Conservation (phyloP, 1,140 invertebrate genomes). For the Drosophila bocki region DNA sequence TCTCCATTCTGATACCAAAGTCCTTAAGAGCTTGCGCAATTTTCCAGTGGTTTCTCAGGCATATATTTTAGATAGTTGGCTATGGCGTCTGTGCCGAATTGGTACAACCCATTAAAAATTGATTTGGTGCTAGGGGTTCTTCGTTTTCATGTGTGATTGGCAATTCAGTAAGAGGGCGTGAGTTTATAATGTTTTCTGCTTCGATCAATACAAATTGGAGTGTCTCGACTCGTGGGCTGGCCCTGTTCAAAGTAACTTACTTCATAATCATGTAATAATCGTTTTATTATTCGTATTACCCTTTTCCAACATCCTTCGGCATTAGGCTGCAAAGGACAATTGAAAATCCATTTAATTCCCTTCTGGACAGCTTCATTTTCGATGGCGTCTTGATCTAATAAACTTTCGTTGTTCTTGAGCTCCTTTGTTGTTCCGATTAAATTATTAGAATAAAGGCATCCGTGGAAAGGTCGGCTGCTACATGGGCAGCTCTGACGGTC, state of each 20-base stretch:
- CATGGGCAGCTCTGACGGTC: background rate
- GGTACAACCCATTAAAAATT: background rate
- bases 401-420: background rate
- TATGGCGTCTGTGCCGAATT: no score
- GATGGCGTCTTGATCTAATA: background rate
- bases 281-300: background rate
- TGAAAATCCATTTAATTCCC: background rate
- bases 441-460: background rate
- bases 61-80: no score
- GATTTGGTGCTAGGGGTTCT: slow-evolving; percentile 1
- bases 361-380: background rate
- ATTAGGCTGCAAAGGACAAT: background rate
- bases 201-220: background rate
- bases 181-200: no score
- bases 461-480: background rate
- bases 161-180: background rate
- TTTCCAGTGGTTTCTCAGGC: no score
- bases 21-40: no score
- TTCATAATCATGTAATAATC: background rate
- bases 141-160: background rate
- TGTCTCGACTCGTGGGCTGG: background rate
- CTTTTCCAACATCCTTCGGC: background rate
- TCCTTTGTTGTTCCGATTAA: background rate
- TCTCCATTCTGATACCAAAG: no score
- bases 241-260: background rate